Evolutionary conservation across 2,113 vertebrate genomes (phyloP), one percentile per base, ranked within the genome.

Genomic region (Sander vitreus): DNA sequence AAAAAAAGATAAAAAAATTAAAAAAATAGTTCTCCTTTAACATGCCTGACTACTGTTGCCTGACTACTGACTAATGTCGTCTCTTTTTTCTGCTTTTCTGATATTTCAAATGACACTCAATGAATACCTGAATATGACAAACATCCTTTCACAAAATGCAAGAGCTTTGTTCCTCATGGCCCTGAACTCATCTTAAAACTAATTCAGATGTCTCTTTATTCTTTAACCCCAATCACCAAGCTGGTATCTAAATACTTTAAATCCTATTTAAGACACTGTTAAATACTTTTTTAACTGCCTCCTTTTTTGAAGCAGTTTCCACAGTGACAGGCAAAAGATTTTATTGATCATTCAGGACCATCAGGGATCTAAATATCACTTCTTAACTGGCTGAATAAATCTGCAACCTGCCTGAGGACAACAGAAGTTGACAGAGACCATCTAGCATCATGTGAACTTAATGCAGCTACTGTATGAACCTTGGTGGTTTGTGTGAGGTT

Each of bases 371-470:
- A 18, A 54, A 73, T 70, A 10, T 63, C 5, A 18, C 25, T 48
- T 21, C 36, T 71, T 53, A 72, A 53, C 2, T 55, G 30, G 6
- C 3, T 81, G 53, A 55, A 55, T 67, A 73, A 66, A 72, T 65
- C 67, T 48, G 8, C 12, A 59, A 33, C 33, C 33, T 33, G 30
- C 45, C 59, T 19, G 51, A 39, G 54, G 60, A 66, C 53, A 59
- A 45, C 25, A 67, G 25, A 15, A 3, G 8, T 14, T 73, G 18
- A 73, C 11, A 23, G 21, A 51, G 13, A 2, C 6, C n/a, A 57
- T 43, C 43, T 36, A 27, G 16, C 15, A 54, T 23, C 6, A 53
- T 36, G 33, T 54, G 68, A 73, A 16, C 67, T 39, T 69, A 63
- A 65, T 48, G 33, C 15, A 48, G 33, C 54, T 36, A 13, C 21